phyloP scores from a whole-genome alignment of 2,797 vertebrate species.

The Chrosomus eos region DNA sequence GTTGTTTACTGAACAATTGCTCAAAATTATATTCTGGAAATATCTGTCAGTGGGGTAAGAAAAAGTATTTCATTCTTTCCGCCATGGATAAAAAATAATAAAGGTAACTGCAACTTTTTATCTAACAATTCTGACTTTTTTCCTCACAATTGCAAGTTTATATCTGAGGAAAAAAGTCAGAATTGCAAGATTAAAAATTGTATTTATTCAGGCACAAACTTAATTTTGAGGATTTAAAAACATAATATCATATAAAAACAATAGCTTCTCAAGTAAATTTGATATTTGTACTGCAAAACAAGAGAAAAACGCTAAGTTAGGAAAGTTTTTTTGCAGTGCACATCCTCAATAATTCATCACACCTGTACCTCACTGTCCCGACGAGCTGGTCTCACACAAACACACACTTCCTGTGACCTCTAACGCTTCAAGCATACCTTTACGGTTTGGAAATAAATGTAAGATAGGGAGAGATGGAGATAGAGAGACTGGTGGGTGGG shows the following conservation, averaged over 20 bases:
- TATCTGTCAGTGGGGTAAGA: background rate
- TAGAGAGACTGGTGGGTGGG: background rate
- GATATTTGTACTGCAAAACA: background rate
- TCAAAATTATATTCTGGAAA: background rate
- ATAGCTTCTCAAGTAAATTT: background rate
- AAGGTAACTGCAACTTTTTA: background rate
- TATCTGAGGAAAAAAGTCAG: background rate
- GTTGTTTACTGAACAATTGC: too few relatives aligned
- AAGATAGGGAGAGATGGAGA: too few relatives aligned
- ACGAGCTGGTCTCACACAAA: slow-evolving; percentile 68
- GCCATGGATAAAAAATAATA: background rate
- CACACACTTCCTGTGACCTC: slow-evolving; percentile 72
- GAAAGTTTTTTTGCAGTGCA: slow-evolving; percentile 60
- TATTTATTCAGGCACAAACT: background rate
- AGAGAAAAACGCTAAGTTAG: background rate
- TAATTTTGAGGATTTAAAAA: background rate
- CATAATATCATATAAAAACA: too few relatives aligned
- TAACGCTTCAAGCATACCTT: background rate
- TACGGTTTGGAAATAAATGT: slow-evolving; percentile 27
- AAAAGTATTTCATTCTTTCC: background rate
- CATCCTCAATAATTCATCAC: slow-evolving; percentile 66
- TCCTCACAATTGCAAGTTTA: background rate
- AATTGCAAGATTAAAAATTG: background rate
- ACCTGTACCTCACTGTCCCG: slow-evolving; percentile 75
- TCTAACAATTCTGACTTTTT: background rate